phyloP scores from a whole-genome alignment of 2,113 vertebrate species.

The Puma concolor region DNA sequence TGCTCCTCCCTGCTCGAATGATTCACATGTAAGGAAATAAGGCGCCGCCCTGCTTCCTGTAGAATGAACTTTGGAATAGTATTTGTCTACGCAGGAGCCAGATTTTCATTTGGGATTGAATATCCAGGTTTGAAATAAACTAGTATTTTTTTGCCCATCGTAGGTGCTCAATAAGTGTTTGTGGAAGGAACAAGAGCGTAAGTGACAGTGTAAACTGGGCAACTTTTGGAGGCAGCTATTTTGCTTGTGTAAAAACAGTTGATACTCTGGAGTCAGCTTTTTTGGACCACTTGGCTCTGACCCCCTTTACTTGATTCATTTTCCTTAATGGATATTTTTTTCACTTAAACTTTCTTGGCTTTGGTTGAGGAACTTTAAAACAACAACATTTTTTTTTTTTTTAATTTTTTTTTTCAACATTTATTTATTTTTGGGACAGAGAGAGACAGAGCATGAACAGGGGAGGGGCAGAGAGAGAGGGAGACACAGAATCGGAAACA shows the following conservation, averaged over 20 bases:
- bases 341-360: background rate
- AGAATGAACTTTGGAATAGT: constrained; percentile 53
- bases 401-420: no score
- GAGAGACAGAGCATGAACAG: no score
- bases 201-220: background rate
- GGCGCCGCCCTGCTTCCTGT: constrained; percentile 49
- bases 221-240: background rate
- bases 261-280: background rate
- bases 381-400: background rate
- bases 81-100: constrained; percentile 12
- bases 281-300: background rate
- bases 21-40: background rate
- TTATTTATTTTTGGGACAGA: no score
- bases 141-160: background rate
- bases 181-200: background rate
- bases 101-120: background rate
- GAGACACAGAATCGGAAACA: no score
- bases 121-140: constrained; percentile 30
- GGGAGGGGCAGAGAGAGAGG: no score
- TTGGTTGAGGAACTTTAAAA: background rate
- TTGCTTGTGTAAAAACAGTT: constrained; percentile 11
- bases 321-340: background rate
- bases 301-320: background rate
- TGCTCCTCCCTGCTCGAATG: constrained; percentile 26
- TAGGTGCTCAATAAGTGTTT: constrained; percentile 22